Conservation (phyloP, 2,797 vertebrate genomes). For the Sparidentex hasta region DNA sequence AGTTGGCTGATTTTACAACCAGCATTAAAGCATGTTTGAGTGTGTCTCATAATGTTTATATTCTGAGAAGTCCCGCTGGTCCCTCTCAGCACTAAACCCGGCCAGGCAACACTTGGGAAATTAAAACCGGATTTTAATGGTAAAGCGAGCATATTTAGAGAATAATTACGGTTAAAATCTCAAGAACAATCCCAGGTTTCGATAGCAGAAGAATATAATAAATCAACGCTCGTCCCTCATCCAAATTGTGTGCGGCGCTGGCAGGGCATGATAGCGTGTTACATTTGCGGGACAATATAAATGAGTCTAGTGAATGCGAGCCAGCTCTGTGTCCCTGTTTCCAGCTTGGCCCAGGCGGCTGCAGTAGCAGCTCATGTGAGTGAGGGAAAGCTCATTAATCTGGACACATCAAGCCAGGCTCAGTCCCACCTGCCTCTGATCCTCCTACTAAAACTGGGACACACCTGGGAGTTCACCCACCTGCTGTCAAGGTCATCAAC, state of each 20-base stretch:
- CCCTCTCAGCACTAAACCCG: conserved; percentile 46
- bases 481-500: conserved; percentile 77
- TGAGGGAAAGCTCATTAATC: conserved; percentile 84
- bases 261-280: conserved; percentile 52
- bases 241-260: conserved; percentile 57
- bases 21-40: conserved; percentile 63
- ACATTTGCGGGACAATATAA: conserved; percentile 70
- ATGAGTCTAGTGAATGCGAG: conserved; percentile 61
- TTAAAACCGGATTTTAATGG: conserved; percentile 52
- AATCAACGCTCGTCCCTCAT: conserved; percentile 56
- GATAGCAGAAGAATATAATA: conserved; percentile 58
- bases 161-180: conserved; percentile 63
- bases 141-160: conserved; percentile 41
- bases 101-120: conserved; percentile 56
- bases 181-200: conserved; percentile 58
- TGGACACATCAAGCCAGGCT: conserved; percentile 72
- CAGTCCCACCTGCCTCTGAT: conserved; percentile 81
- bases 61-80: conserved; percentile 67
- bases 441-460: conserved; percentile 83
- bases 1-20: conserved; percentile 67
- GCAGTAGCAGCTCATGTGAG: conserved; percentile 75
- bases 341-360: conserved; percentile 65
- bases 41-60: conserved; percentile 77
- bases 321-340: conserved; percentile 77
- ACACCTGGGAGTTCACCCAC: conserved; percentile 84